Evolutionary conservation across 2,113 vertebrate genomes (phyloP).

Genomic region (Platycercus adscitus): DNA sequence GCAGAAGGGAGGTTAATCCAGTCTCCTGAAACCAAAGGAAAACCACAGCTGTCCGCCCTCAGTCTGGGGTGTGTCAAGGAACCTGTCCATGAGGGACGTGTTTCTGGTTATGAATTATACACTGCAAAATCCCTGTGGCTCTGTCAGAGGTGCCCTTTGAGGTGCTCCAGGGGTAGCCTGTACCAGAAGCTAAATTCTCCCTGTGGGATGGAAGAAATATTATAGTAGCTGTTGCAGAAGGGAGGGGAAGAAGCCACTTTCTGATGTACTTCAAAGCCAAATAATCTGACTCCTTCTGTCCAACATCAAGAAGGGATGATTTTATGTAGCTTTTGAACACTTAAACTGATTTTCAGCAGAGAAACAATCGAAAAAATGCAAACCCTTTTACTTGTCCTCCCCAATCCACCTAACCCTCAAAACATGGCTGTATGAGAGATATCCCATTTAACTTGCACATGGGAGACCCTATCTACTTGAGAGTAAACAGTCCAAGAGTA

Average conservation of each 20-base stretch:
- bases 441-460: neutral
- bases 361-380: neutral
- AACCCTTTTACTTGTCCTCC: neutral
- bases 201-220: neutral
- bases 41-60: conserved; percentile 51
- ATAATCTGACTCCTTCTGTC: neutral
- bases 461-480: neutral
- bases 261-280: conserved; percentile 18
- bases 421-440: neutral
- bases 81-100: conserved; percentile 47
- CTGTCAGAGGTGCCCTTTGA: neutral
- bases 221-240: neutral
- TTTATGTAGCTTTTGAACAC: neutral
- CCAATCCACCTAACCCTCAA: neutral
- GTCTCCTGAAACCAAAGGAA: neutral
- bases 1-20: neutral
- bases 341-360: neutral
- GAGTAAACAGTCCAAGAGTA: neutral
- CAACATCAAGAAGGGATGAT: neutral
- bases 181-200: neutral
- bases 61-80: conserved; percentile 38
- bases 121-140: neutral
- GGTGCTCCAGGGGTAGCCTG: neutral
- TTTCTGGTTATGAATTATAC: conserved; percentile 51
- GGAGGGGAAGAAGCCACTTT: conserved; percentile 3